Evolutionary conservation across 1,140 invertebrate species (phyloP), one percentile per base, ranked within the genome.

Genomic region (Orchestia grillus): DNA sequence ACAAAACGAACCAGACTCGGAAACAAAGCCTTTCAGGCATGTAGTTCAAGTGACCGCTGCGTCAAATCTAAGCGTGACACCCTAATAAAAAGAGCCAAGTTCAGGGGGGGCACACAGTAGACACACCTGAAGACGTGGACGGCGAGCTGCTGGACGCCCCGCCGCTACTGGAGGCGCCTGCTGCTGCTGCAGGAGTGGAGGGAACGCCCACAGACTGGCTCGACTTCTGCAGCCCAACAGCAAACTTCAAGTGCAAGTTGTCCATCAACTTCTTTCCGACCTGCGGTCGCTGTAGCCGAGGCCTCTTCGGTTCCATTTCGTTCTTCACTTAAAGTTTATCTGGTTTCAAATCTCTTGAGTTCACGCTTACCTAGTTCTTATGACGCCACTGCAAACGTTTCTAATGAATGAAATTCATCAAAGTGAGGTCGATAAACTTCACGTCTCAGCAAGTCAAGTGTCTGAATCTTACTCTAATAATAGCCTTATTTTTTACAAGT

Each of bases 61-160:
- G 6, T 53, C 47, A 53, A 53, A 53, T 53, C 19, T 8, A 53
- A 53, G 6, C 19, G 6, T 53, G 47, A 53, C 47, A 53, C 47
- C 47, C 6, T 8, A 53, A 53, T 53, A n/a, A n/a, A n/a, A 53
- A 53, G 47, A 53, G 47, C 47, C 6, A 19, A 53, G 19, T 53
- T 53, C 19, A 8, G 47, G 6, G 47, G 6, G 6, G 19, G 47
- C 6, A 19, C 6, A 19, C 47, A 53, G 47, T 77, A 77, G 47
- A 96, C 41, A 96, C 41, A 62, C 44, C 44, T 87, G 62, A 45
- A 90, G 88, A 90, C n/a, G 88, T 90, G 88, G 88, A 90, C 11
- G 88, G 88, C 4, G 41, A 4, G 88, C 43, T 90, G n/a, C 62
- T 77, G 28, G 62, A 77, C 11, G 28, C 28, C 47, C 6, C 19